These are phyloP conservation scores for Cephalotes varians DNA, from an alignment of 2,888 invertebrate species.

Conservation along the genomic window DNA sequence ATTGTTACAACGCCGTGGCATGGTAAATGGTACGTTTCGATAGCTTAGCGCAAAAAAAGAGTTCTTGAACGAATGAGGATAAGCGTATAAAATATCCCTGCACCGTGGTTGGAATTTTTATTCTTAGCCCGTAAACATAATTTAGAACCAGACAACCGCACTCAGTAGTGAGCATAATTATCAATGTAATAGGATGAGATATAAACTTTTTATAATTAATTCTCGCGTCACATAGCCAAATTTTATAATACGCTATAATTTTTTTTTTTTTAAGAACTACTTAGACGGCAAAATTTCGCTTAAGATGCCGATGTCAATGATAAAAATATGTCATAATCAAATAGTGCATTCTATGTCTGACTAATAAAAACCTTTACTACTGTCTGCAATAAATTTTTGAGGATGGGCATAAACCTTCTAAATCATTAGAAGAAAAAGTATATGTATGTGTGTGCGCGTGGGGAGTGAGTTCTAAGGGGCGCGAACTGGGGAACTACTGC, in stretches of 20 bases:
- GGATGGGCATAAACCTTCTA: not conserved
- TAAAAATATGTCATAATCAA: not conserved
- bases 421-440: not conserved
- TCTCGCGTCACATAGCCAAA: not conserved
- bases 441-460: not conserved
- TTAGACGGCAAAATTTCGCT: not conserved
- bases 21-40: not conserved
- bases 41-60: not conserved
- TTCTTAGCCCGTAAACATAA: not conserved
- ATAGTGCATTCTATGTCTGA: not conserved
- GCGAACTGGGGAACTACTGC: not conserved
- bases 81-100: constrained; percentile 7
- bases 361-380: not conserved
- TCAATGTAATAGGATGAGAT: not conserved
- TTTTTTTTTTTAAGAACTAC: not conserved
- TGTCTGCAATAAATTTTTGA: not conserved
- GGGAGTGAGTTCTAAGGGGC: not conserved
- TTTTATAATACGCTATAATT: not conserved
- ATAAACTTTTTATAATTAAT: not conserved
- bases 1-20: not conserved
- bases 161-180: not conserved
- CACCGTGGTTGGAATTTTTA: not conserved
- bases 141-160: constrained; percentile 3
- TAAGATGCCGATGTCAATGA: not conserved
- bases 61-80: constrained; percentile 17